Percentiles rank a stretch among this genome's conserved stretches.
These are phyloP conservation scores for Pantelozetes paolii DNA, from an alignment of 2,888 invertebrate genomes.

Conservation along the genomic window DNA sequence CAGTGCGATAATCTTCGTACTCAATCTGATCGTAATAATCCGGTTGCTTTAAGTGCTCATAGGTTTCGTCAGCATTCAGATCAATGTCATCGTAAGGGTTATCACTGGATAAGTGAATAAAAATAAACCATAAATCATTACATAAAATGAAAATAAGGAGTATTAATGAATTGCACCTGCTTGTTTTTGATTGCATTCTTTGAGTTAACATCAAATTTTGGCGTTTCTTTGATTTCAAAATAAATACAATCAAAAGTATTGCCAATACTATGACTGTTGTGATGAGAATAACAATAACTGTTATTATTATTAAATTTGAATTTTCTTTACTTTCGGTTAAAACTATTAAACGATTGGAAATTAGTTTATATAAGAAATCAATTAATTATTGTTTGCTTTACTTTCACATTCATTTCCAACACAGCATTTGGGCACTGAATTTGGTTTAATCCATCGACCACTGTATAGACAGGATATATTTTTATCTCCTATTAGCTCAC, in stretches of 20 bases:
- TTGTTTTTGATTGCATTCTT: too few species aligned
- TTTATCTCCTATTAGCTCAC: not conserved
- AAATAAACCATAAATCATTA: too few species aligned
- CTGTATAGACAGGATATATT: not conserved
- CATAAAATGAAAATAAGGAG: too few species aligned
- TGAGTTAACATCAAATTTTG: too few species aligned
- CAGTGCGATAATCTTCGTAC: too few species aligned
- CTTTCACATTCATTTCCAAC: slow-evolving; percentile 9
- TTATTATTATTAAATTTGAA: not conserved
- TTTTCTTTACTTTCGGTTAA: too few species aligned
- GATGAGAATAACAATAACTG: not conserved
- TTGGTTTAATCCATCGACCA: slow-evolving; percentile 9
- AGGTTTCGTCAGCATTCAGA: not conserved
- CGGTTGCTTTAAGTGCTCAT: slow-evolving; percentile 45
- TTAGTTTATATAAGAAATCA: not conserved
- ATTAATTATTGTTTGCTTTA: not conserved
- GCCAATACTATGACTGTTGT: not conserved
- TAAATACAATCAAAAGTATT: not conserved
- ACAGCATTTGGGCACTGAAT: not conserved
- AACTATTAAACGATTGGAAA: too few species aligned
- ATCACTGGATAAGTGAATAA: too few species aligned
- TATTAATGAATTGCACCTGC: too few species aligned
- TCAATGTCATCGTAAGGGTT: slow-evolving; percentile 17
- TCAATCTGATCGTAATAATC: not conserved
- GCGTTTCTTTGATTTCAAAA: too few species aligned